Evolutionary conservation across 2,113 vertebrate genomes (phyloP), one percentile per base, ranked within the genome.

Genomic region (Callopanchax toddi): DNA sequence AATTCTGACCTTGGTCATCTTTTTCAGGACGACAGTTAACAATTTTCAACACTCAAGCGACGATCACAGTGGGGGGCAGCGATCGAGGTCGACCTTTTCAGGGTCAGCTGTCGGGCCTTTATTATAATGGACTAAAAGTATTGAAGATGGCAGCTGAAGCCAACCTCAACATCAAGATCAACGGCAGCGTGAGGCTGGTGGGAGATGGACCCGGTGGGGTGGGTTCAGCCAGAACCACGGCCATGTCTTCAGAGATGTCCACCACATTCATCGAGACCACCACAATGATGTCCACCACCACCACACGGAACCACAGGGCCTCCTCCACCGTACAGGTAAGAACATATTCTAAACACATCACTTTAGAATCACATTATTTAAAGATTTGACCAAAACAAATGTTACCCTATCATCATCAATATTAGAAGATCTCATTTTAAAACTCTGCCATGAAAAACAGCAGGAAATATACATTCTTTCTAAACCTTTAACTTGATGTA

Each of bases 1-100:
- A 39, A 15, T 10, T 59, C 36, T 63, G 42, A 23, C 42, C 77
- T 6, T 51, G 43, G 34, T 46, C 87, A 20, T 86, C 44, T 81
- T 65, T 59, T 68, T 34, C 43, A 95, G 97, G 97, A 84, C 97
- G 97, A 59, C 95, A 97, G 92, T 87, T 99, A 90, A 99, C 97
- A 54, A 99, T 99, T 92, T 99, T 99, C 95, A 99, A 99, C 94
- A 99, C 97, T 82, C 97, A 99, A 91, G 97, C 97, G 54, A 94
- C 95, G 83, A 96, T 99, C 81, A 92, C 93, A 58, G 95, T 99
- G 17, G 97, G 97, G 23, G 97, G 97, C 73, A 94, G 93, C 52
- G 96, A 99, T 85, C 94, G 92, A 74, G 90, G 92, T 45, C 93
- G 97, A 69, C 96, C 96, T 34, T 99, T 97, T 88, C 97, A 99